These are phyloP conservation scores for Sardinella longiceps DNA, from an alignment of 2,797 vertebrate genomes.

Conservation along the genomic window DNA sequence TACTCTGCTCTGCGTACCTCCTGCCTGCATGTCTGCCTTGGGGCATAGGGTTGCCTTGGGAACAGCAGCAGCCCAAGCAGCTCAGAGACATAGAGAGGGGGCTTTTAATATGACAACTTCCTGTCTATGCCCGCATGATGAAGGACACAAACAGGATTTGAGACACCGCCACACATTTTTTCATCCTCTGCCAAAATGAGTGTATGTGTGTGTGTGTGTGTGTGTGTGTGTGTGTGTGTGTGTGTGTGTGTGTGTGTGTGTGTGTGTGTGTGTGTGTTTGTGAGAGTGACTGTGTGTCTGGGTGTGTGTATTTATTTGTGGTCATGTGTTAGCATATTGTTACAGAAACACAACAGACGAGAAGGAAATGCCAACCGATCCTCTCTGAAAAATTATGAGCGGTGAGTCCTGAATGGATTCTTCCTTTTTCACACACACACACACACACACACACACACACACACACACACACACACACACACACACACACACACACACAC, in stretches of 20 bases:
- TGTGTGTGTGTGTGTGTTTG: constrained; percentile 12
- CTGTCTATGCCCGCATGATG: neutral
- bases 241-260: neutral
- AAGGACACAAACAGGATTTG: constrained; percentile 24
- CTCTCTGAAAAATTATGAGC: neutral
- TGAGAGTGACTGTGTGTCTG: neutral
- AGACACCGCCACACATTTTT: constrained; percentile 4
- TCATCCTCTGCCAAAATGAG: constrained; percentile 10
- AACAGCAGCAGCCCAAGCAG: neutral
- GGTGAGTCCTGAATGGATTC: neutral
- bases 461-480: neutral
- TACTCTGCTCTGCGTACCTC: neutral
- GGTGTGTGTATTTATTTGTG: neutral
- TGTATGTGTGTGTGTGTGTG: constrained; percentile 12
- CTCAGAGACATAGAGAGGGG: neutral
- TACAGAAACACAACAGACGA: constrained; percentile 3
- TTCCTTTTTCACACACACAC: neutral
- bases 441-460: neutral
- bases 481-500: neutral
- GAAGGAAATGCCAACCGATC: constrained; percentile 5
- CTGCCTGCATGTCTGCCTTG: neutral
- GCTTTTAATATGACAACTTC: constrained; percentile 22
- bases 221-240: constrained; percentile 7
- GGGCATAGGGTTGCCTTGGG: neutral
- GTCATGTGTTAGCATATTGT: neutral